Percentiles rank a stretch among this genome's conserved stretches.
These are phyloP conservation scores for Nansenia antarctica DNA, from an alignment of 2,113 vertebrate species.

Conservation along the genomic window DNA sequence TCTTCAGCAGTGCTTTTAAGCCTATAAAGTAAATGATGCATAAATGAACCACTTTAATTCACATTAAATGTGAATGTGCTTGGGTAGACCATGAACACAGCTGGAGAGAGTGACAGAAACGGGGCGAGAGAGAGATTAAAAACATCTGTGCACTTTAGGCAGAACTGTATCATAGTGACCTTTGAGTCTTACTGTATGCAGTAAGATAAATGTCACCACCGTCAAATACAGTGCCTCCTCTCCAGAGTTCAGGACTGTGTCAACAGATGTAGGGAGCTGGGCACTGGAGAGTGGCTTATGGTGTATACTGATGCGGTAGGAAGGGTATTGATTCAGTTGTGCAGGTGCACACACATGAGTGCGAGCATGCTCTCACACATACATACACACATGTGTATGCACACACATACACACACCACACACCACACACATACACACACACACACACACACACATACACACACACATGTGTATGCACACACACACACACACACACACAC, in stretches of 20 bases:
- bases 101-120: neutral
- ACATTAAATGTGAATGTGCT: neutral
- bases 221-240: neutral
- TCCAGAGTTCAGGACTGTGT: neutral
- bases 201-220: constrained; percentile 14
- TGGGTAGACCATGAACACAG: neutral
- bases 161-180: constrained; percentile 22
- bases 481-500: neutral
- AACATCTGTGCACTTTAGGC: constrained; percentile 17
- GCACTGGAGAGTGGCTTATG: neutral
- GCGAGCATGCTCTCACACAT: neutral
- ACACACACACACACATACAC: neutral
- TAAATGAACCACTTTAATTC: neutral
- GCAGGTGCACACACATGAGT: neutral
- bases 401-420: no score
- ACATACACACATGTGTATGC: neutral
- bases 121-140: constrained; percentile 23
- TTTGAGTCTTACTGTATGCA: constrained; percentile 14
- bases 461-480: neutral
- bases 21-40: neutral
- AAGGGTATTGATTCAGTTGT: neutral
- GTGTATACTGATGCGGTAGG: neutral
- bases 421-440: no score
- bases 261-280: neutral
- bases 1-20: neutral